Conservation (phyloP, 2,888 invertebrate species). For the Ichneumoninae sp. region DNA sequence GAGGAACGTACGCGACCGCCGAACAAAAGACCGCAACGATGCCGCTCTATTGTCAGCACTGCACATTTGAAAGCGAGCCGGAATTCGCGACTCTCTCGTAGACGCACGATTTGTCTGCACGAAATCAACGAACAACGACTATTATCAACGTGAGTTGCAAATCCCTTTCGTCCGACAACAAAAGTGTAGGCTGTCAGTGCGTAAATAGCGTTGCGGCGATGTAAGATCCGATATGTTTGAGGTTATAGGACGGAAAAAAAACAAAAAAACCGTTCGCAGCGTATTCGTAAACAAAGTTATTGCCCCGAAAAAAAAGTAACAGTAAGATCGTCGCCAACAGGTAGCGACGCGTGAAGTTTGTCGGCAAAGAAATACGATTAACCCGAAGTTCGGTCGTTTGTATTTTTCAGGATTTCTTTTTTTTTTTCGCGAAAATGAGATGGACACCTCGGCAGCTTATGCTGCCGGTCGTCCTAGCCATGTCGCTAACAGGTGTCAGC, state of each 20-base stretch:
- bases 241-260: conserved; percentile 62
- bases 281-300: conserved; percentile 56
- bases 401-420: conserved; percentile 20
- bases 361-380: neutral
- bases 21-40: neutral
- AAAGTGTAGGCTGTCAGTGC: conserved; percentile 9
- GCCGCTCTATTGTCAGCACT: conserved; percentile 56
- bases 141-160: conserved; percentile 39
- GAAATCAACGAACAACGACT: conserved; percentile 21
- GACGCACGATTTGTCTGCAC: conserved; percentile 17
- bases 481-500: conserved; percentile 89
- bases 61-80: conserved; percentile 62
- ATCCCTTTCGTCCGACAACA: conserved; percentile 2
- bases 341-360: neutral
- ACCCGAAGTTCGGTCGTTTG: conserved; percentile 30
- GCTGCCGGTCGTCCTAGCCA: conserved; percentile 87
- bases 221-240: conserved; percentile 61
- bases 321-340: neutral
- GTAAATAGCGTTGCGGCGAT: conserved; percentile 41
- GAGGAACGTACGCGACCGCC: neutral
- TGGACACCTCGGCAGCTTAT: conserved; percentile 72
- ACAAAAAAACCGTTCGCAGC: neutral
- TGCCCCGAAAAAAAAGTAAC: conserved; percentile 4
- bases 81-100: conserved; percentile 9
- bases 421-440: conserved; percentile 71